Conservation (phyloP, 2,888 invertebrate species). For the Argynnis bischoffii region DNA sequence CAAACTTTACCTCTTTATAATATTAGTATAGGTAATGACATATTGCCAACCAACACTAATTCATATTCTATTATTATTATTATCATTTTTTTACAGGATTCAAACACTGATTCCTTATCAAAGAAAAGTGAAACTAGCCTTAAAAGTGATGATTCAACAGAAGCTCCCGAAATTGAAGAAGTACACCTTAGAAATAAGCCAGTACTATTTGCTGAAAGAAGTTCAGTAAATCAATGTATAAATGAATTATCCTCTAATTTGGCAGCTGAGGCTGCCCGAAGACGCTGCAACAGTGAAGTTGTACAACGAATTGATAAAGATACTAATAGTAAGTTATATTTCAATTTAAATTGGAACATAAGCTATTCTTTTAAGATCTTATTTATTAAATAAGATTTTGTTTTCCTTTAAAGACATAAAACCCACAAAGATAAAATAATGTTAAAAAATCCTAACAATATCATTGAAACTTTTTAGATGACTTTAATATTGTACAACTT, state of each 20-base stretch:
- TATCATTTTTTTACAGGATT: constrained; percentile 50
- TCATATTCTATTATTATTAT: constrained; percentile 11
- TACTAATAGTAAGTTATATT: constrained; percentile 56
- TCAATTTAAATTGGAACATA: constrained; percentile 5
- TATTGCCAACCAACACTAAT: not conserved
- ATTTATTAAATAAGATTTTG: not conserved
- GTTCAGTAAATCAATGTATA: constrained; percentile 85
- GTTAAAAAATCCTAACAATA: not conserved
- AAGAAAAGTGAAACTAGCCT: constrained; percentile 69
- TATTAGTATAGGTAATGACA: no score
- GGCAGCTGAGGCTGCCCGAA: constrained; percentile 66
- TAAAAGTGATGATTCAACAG: constrained; percentile 66
- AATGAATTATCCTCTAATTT: constrained; percentile 85
- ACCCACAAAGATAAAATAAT: not conserved
- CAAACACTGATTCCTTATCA: constrained; percentile 67
- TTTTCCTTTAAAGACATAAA: not conserved
- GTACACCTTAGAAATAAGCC: constrained; percentile 71
- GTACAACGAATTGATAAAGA: constrained; percentile 69
- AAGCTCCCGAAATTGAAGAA: constrained; percentile 63
- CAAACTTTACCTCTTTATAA: no score
- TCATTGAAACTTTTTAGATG: no score
- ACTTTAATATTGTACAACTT: no score
- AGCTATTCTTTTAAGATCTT: constrained; percentile 2
- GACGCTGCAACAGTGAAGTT: constrained; percentile 79
- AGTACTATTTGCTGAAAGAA: constrained; percentile 65